Conservation (phyloP, 2,888 invertebrate genomes). For the Cantharis rustica region DNA sequence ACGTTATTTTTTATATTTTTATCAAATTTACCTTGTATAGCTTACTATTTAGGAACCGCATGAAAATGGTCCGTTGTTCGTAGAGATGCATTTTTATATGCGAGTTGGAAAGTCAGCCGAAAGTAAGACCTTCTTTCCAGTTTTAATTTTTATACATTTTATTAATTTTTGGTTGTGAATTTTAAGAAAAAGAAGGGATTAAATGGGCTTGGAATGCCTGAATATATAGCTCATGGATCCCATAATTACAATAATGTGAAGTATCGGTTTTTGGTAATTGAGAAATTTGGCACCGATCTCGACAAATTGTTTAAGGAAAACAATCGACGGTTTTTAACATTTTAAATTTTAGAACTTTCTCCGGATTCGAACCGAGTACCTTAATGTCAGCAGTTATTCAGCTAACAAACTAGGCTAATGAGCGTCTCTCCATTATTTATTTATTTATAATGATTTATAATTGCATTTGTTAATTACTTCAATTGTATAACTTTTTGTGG, state of each 20-base stretch:
- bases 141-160: background rate
- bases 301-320: slow-evolving; percentile 75
- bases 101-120: slow-evolving; percentile 73
- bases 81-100: slow-evolving; percentile 90
- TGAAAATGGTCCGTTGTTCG: slow-evolving; percentile 91
- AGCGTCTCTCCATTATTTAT: too few species aligned
- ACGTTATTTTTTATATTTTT: slow-evolving; percentile 51
- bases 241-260: slow-evolving; percentile 75
- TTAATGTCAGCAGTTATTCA: too few species aligned
- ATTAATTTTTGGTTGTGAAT: slow-evolving; percentile 66
- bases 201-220: slow-evolving; percentile 81
- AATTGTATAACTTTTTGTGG: too few species aligned
- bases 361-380: too few species aligned
- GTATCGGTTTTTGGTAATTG: slow-evolving; percentile 89
- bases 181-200: slow-evolving; percentile 73
- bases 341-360: too few species aligned
- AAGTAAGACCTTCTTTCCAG: slow-evolving; percentile 57
- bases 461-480: too few species aligned
- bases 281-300: slow-evolving; percentile 86
- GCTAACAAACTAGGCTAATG: too few species aligned
- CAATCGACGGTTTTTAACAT: slow-evolving; percentile 64
- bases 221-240: slow-evolving; percentile 82
- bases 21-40: slow-evolving; percentile 23
- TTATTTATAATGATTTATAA: background rate
- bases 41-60: slow-evolving; percentile 75